These are phyloP conservation scores for Ptilonorhynchus violaceus DNA, from an alignment of 2,113 vertebrate genomes.

Conservation along the genomic window DNA sequence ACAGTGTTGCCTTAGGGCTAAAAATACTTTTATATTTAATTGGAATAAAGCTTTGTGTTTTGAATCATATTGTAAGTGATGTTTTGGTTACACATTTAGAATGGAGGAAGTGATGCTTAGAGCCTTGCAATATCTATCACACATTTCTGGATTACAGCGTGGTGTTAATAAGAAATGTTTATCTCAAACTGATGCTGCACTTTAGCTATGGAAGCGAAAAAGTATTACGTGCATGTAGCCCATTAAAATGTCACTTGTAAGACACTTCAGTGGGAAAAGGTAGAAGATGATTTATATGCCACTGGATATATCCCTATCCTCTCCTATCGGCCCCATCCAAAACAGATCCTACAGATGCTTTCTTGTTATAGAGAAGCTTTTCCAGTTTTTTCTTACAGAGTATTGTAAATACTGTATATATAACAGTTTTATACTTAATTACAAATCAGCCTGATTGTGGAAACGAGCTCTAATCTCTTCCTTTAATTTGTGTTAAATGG, in stretches of 20 bases:
- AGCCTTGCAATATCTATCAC: neutral
- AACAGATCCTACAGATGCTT: neutral
- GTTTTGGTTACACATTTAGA: neutral
- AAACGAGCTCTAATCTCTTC: constrained; percentile 7
- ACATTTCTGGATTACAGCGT: neutral
- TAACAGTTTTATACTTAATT: neutral
- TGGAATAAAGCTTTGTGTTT: neutral
- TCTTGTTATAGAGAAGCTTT: neutral
- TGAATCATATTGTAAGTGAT: neutral
- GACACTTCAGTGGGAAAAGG: neutral
- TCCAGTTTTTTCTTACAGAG: neutral
- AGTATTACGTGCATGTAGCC: neutral
- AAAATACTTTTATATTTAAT: neutral
- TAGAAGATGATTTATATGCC: neutral
- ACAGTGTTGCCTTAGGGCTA: neutral
- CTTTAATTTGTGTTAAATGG: constrained; percentile 28
- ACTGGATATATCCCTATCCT: neutral
- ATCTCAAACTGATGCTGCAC: neutral
- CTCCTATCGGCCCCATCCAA: neutral
- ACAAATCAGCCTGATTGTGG: constrained; percentile 4
- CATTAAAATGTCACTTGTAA: neutral
- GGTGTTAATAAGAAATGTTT: neutral
- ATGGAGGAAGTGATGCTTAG: neutral
- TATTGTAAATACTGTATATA: neutral
- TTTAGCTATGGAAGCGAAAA: neutral